phyloP scores from a whole-genome alignment of 2,113 vertebrate genomes.

The Potamarius usumacintae region DNA sequence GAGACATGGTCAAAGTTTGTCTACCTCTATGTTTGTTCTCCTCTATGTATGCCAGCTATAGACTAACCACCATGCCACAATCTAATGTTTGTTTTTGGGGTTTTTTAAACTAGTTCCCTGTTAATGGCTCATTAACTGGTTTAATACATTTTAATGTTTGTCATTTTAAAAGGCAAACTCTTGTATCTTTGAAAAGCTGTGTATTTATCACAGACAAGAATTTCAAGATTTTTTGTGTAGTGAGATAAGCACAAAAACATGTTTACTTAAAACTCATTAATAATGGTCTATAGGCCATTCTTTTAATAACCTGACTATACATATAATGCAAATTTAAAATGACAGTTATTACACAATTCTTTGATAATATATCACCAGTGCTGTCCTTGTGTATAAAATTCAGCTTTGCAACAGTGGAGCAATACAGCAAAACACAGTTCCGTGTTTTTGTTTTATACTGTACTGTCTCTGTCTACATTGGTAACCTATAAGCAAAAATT shows the following conservation, averaged over 20 bases:
- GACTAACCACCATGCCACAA: background rate
- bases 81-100: background rate
- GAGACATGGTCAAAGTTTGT: background rate
- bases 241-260: background rate
- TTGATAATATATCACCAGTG: background rate
- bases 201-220: background rate
- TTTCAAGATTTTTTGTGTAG: background rate
- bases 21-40: conserved; percentile 42
- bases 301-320: background rate
- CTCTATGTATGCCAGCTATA: conserved; percentile 31
- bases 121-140: background rate
- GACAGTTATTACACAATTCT: background rate
- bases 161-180: background rate
- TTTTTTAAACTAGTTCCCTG: background rate
- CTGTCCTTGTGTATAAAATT: background rate
- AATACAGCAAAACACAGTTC: background rate
- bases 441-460: background rate
- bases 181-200: background rate
- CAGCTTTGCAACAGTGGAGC: background rate
- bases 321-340: background rate
- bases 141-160: background rate
- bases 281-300: background rate
- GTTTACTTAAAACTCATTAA: background rate
- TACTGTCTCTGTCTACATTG: background rate
- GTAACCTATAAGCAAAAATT: background rate